Percentiles rank a stretch among this genome's conserved stretches.
Conservation (phyloP, 2,888 invertebrate species). For the Melieria picta region DNA sequence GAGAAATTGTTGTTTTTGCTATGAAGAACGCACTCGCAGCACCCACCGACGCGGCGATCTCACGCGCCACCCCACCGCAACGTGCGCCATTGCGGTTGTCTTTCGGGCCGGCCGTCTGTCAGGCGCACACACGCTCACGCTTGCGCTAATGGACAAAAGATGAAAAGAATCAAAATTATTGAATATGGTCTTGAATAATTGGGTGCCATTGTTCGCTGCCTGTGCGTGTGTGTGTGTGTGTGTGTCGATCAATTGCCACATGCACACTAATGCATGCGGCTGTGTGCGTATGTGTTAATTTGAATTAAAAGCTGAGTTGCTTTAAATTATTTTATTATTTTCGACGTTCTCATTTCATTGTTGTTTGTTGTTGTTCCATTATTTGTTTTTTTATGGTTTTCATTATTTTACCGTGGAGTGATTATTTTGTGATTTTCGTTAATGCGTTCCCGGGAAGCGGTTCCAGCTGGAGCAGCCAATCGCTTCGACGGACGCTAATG, state of each 20-base stretch:
- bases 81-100: too few relatives aligned
- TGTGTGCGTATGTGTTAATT: conserved; percentile 12
- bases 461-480: too few relatives aligned
- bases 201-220: conserved; percentile 25
- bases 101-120: conserved; percentile 8
- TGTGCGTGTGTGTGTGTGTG: background rate
- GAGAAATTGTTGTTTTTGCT: too few relatives aligned
- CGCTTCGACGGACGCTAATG: too few relatives aligned
- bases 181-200: conserved; percentile 28
- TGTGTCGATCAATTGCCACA: conserved; percentile 6
- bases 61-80: too few relatives aligned
- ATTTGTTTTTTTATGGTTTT: too few relatives aligned
- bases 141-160: conserved; percentile 34
- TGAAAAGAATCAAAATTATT: conserved; percentile 38
- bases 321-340: conserved; percentile 28
- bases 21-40: too few relatives aligned
- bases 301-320: conserved; percentile 18
- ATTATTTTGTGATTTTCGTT: too few relatives aligned
- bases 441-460: too few relatives aligned
- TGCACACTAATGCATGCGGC: conserved; percentile 1
- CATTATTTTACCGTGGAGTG: too few relatives aligned
- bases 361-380: background rate
- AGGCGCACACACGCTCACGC: background rate
- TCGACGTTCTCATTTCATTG: conserved; percentile 12
- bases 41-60: too few relatives aligned